Percentiles rank a stretch among this genome's conserved stretches.
Conservation (phyloP, 2,888 invertebrate species). For the Priocnemis perturbator region DNA sequence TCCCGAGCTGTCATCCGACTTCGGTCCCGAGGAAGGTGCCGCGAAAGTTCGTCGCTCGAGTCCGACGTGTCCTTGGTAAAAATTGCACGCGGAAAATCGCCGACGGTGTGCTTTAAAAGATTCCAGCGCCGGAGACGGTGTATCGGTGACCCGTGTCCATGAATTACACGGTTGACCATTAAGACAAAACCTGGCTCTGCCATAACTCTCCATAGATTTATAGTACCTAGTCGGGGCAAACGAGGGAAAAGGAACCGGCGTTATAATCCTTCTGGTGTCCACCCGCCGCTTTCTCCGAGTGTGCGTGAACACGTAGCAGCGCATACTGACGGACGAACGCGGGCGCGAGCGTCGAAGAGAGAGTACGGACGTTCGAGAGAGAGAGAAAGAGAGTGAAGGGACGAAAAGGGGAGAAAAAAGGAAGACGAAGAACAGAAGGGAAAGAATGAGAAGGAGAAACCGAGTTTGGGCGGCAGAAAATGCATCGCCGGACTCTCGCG, state of each 20-base stretch:
- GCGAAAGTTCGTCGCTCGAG: neutral
- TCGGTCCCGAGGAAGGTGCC: too few relatives aligned
- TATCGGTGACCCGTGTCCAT: constrained; percentile 49
- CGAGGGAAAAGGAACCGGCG: constrained; percentile 48
- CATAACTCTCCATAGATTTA: constrained; percentile 73
- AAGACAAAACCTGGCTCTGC: constrained; percentile 71
- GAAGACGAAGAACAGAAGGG: neutral
- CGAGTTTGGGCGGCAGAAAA: constrained; percentile 1
- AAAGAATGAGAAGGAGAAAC: neutral
- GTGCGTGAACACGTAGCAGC: neutral
- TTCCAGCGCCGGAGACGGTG: constrained; percentile 24
- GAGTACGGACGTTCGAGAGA: neutral
- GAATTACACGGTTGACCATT: constrained; percentile 71
- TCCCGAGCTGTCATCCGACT: too few relatives aligned
- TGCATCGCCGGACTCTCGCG: neutral
- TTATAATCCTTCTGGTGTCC: constrained; percentile 48
- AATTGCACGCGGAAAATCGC: constrained; percentile 24
- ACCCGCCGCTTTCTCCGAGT: neutral
- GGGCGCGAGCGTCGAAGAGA: constrained; percentile 33
- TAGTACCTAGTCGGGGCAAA: constrained; percentile 62
- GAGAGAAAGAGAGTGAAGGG: constrained; percentile 15
- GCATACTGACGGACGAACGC: neutral
- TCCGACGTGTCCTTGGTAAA: constrained; percentile 20
- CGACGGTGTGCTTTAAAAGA: constrained; percentile 27
- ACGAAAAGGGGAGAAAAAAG: neutral